Evolutionary conservation across 1,140 invertebrate species (phyloP).

Genomic region (Pogonomyrmex californicus): DNA sequence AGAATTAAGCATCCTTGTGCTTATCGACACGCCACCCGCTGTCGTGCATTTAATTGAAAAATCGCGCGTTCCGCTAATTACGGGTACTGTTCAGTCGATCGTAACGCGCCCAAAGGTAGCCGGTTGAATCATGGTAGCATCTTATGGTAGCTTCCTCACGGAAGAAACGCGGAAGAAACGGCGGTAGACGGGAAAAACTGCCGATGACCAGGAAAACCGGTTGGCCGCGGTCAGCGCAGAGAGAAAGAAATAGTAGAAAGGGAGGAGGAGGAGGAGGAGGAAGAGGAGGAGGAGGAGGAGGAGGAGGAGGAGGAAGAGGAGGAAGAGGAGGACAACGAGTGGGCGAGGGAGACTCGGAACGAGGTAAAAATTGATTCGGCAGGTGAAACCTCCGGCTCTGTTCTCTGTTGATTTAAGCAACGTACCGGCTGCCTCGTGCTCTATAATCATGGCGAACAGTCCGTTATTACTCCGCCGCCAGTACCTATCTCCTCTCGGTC

Average conservation of each 20-base stretch:
- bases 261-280: slow-evolving; percentile 34
- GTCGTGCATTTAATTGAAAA: slow-evolving; percentile 27
- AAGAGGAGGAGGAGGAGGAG: too few species aligned
- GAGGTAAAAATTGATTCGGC: slow-evolving; percentile 80
- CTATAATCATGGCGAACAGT: slow-evolving; percentile 79
- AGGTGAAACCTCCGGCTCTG: slow-evolving; percentile 79
- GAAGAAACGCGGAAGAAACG: slow-evolving; percentile 16
- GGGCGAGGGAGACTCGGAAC: slow-evolving; percentile 66
- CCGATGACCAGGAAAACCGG: slow-evolving; percentile 40
- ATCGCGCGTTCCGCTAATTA: slow-evolving; percentile 12
- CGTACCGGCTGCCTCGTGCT: slow-evolving; percentile 78
- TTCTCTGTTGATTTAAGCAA: slow-evolving; percentile 81
- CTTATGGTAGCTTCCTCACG: background rate
- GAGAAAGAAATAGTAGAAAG: slow-evolving; percentile 13
- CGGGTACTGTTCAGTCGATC: slow-evolving; percentile 13
- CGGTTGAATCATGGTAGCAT: background rate
- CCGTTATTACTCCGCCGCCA: slow-evolving; percentile 79
- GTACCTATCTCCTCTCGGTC: slow-evolving; percentile 66
- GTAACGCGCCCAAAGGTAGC: background rate
- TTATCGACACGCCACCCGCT: background rate
- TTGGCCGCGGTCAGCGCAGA: slow-evolving; percentile 1
- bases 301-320: slow-evolving; percentile 38
- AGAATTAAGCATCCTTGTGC: background rate
- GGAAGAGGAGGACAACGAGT: slow-evolving; percentile 32
- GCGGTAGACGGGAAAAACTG: slow-evolving; percentile 31